Conservation (phyloP, 1,140 invertebrate genomes). For the Drosophila mauritiana region DNA sequence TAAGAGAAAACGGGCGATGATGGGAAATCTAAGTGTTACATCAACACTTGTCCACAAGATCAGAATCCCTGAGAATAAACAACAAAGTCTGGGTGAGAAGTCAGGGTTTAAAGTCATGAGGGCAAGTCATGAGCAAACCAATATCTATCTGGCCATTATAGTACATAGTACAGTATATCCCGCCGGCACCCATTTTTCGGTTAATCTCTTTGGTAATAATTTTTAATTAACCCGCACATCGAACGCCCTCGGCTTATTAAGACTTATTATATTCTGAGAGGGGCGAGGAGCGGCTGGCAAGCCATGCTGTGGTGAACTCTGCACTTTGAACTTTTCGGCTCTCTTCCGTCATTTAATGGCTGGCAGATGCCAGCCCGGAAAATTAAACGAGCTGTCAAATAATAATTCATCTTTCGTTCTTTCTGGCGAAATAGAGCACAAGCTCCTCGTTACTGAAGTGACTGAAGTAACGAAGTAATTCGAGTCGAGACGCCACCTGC, state of each 20-base stretch:
- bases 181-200: constrained; percentile 24
- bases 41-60: constrained; percentile 31
- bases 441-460: constrained; percentile 7
- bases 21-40: constrained; percentile 18
- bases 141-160: constrained; percentile 7
- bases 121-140: background rate
- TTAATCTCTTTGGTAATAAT: constrained; percentile 70
- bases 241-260: constrained; percentile 50
- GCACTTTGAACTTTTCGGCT: constrained; percentile 40
- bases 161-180: too few species aligned
- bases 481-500: constrained; percentile 33
- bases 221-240: constrained; percentile 70
- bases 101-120: background rate
- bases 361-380: constrained; percentile 19
- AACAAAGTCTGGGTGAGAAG: background rate
- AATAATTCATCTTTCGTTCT: constrained; percentile 2
- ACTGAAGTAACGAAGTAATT: constrained; percentile 22
- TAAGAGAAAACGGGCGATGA: background rate
- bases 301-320: constrained; percentile 36
- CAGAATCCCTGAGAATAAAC: constrained; percentile 9
- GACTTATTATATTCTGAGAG: constrained; percentile 27
- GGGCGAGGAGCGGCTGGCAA: background rate
- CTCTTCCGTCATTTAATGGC: constrained; percentile 19
- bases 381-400: constrained; percentile 14
- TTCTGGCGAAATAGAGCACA: constrained; percentile 19